These are phyloP conservation scores for Ambastaia sidthimunki DNA, from an alignment of 2,797 vertebrate genomes.

Conservation along the genomic window DNA sequence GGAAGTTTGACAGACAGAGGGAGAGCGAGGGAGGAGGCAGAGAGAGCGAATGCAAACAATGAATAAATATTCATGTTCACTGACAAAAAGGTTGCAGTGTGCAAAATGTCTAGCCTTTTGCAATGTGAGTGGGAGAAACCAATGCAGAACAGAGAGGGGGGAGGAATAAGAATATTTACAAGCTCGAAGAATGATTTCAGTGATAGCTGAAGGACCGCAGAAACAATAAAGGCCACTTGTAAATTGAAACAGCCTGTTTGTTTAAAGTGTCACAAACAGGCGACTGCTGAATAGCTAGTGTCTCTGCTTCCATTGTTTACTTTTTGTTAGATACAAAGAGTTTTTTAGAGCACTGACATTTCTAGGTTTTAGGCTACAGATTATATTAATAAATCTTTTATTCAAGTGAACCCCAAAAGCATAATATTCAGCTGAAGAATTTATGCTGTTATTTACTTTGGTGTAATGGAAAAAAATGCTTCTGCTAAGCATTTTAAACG, in stretches of 20 bases:
- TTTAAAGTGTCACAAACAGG: slow-evolving; percentile 24
- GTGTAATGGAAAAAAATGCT: slow-evolving; percentile 17
- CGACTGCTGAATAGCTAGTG: slow-evolving; percentile 9
- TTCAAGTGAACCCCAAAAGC: not conserved
- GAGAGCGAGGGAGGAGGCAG: slow-evolving; percentile 21
- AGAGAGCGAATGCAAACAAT: slow-evolving; percentile 41
- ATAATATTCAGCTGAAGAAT: slow-evolving; percentile 10
- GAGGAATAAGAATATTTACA: slow-evolving; percentile 46
- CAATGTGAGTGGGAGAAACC: slow-evolving; percentile 55
- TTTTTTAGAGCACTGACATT: slow-evolving; percentile 18
- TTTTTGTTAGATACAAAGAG: slow-evolving; percentile 22
- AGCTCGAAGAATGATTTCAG: slow-evolving; percentile 33
- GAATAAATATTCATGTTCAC: slow-evolving; percentile 65
- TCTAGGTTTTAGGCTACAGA: not conserved
- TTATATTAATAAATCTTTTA: not conserved
- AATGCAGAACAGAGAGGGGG: slow-evolving; percentile 35
- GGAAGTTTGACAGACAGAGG: slow-evolving; percentile 34
- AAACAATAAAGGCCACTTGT: slow-evolving; percentile 22
- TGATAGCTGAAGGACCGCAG: slow-evolving; percentile 25
- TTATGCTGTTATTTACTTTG: not conserved
- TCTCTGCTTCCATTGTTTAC: not conserved
- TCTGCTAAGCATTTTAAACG: slow-evolving; percentile 22
- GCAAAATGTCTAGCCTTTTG: slow-evolving; percentile 52
- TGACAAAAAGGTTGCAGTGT: slow-evolving; percentile 59
- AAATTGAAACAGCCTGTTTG: slow-evolving; percentile 23